Evolutionary conservation across 2,113 vertebrate species (phyloP), one percentile per base, ranked within the genome.

Genomic region (Irena cyanogastra): DNA sequence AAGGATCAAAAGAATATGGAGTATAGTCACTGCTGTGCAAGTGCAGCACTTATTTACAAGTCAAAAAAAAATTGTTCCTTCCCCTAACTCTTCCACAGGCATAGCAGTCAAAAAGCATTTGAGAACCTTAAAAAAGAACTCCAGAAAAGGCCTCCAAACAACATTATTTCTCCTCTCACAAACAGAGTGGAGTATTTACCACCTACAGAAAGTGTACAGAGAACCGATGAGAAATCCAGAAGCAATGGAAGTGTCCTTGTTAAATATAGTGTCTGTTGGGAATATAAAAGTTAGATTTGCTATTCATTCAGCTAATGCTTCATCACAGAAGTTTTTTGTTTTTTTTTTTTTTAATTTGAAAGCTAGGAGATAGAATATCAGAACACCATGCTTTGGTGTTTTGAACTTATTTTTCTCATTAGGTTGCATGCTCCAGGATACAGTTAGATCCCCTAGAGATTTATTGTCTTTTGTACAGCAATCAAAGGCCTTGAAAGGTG

Each of bases 361-460:
- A 82, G 85, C 84, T 52, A 64, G 75, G 64, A 96, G 89, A 89
- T 70, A 96, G 50, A 95, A 74, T 96, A 91, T 94, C 95, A 96
- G 93, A 94, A 96, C 66, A 94, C 86, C 70, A 90, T 94, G 93
- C 89, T 87, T 82, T 53, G 59, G 64, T 86, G 75, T 63, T 93
- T 93, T 92, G 33, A 91, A 95, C 95, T 95, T 85, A 71, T 83
- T 96, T 96, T 97, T 92, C 95, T 97, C 90, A 95, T 97, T 96
- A 95, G 86, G 50, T 44, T 96, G 47, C 78, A 82, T 37, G 94
- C 90, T 96, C 64, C 92, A 87, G 94, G 92, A 97, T 95, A 96
- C 16, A 91, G 93, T 85, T 80, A 86, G 87, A 92, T 91, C 47
- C 95, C 87, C 69, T 31, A 49, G 95, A 95, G 92, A 94, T 88